Conservation (phyloP, 2,113 vertebrate species). For the Cnemophilus loriae region DNA sequence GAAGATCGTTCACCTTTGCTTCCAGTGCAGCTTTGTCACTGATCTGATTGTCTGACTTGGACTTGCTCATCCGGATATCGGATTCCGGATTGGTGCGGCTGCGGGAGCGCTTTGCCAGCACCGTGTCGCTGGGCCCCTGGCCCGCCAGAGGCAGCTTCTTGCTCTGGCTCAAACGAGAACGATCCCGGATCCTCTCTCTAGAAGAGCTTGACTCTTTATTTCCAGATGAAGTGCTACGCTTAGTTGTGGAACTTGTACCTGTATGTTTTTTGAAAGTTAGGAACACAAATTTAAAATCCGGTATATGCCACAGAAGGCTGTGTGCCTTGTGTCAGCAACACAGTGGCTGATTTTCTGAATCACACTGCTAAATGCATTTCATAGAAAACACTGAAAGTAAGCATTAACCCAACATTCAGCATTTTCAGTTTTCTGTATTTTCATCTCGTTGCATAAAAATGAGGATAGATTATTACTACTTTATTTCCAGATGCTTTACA, state of each 20-base stretch:
- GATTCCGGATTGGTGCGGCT: slow-evolving; percentile 74
- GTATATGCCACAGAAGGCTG: background rate
- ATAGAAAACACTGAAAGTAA: background rate
- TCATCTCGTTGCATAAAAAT: background rate
- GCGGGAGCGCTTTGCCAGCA: slow-evolving; percentile 81
- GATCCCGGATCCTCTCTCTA: slow-evolving; percentile 83
- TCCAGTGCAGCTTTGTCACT: slow-evolving; percentile 89
- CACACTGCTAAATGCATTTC: background rate
- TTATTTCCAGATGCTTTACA: background rate
- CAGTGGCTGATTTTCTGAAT: background rate
- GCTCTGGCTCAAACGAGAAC: slow-evolving; percentile 78
- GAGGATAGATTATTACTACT: background rate
- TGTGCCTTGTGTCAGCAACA: background rate
- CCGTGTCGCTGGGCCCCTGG: slow-evolving; percentile 56
- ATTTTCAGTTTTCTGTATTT: background rate
- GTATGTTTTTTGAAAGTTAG: background rate
- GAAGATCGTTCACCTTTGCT: slow-evolving; percentile 87
- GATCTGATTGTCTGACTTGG: slow-evolving; percentile 91
- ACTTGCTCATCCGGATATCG: slow-evolving; percentile 90
- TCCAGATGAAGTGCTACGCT: slow-evolving; percentile 77
- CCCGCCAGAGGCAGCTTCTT: slow-evolving; percentile 80
- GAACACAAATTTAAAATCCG: background rate
- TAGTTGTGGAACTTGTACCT: slow-evolving; percentile 76
- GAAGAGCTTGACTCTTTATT: slow-evolving; percentile 84
- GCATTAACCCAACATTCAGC: background rate